Base-by-base conservation (phyloP, 2,113 vertebrate species). In the Tretioscincus oriximinensis region DNA sequence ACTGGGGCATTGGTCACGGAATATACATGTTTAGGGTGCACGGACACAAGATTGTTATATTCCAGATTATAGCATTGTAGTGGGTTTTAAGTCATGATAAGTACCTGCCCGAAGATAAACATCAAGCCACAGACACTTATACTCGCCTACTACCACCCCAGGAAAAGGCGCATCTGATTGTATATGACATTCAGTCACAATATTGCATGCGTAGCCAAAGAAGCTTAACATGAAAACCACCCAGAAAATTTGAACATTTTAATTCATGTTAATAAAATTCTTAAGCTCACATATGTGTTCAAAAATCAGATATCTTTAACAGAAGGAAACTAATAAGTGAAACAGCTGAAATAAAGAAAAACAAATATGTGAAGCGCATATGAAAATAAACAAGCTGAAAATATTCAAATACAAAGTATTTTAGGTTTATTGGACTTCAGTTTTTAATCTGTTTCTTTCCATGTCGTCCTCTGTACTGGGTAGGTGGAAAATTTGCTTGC, bases 341-440 rank as follows among this genome's bases (percentile, higher is more conserved):
- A 11, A 12, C 3, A 66, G 29, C 54, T 26, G 28, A 35, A 68
- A 68, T 7, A 67, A 2, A 68, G 11, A 29, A 69, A 14, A 60
- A 70, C 45, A 12, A 29, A 20, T 58, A 28, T 21, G 14, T n/a
- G 9, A 29, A 22, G 51, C 41, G 47, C 67, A 77, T 66, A 63
- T 77, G n/a, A 77, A 77, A 77, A 77, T 68, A 67, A 77, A 78
- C 12, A 47, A 41, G 21, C 54, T 41, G 58, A 61, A 61, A 31
- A 45, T 26, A 63, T 45, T n/a, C 28, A 7, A 74, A 60, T 51
- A n/a, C n/a, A 16, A 29, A 31, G n/a, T 67, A 67, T 41, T 71
- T 47, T 47, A 26, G 69, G 41, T 16, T 63, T 41, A 24, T 63
- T 41, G 41, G 24, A 41, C 8, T 7, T 22, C 61, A 49, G 41